Conservation (phyloP, 1,140 invertebrate genomes). For the Anastrepha ludens region DNA sequence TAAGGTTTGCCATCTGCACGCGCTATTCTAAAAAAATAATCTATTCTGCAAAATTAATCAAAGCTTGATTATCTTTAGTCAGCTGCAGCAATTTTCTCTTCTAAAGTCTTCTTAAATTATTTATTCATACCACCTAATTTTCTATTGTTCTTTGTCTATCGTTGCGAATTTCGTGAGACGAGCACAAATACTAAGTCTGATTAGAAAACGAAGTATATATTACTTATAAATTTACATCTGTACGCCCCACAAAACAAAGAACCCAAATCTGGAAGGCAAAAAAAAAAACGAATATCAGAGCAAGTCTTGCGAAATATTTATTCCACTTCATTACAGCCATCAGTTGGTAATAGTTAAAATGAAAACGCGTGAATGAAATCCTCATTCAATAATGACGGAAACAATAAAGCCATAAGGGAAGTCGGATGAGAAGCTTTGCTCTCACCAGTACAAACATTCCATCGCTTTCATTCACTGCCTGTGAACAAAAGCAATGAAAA, state of each 20-base stretch:
- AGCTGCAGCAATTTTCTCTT: no score
- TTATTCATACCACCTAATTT: no score
- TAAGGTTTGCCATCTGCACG: no score
- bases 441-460: not conserved
- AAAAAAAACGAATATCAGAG: not conserved
- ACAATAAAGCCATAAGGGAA: constrained; percentile 7
- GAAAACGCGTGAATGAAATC: not conserved
- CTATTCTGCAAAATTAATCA: no score
- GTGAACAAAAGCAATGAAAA: constrained; percentile 26
- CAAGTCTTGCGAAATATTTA: constrained; percentile 3
- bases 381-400: constrained; percentile 8
- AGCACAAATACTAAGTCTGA: no score
- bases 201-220: no score
- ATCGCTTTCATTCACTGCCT: not conserved
- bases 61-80: no score
- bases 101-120: no score
- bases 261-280: not conserved
- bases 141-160: no score
- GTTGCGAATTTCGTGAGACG: no score
- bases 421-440: not conserved
- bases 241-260: not conserved
- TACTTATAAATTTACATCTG: no score
- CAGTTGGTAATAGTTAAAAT: constrained; percentile 16
- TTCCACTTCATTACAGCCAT: not conserved
- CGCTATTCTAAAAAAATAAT: no score